Percentiles rank a stretch among this genome's conserved stretches.
Evolutionary conservation across 2,888 invertebrate species (phyloP).

Genomic region (Pycnomerus fuliginosus): DNA sequence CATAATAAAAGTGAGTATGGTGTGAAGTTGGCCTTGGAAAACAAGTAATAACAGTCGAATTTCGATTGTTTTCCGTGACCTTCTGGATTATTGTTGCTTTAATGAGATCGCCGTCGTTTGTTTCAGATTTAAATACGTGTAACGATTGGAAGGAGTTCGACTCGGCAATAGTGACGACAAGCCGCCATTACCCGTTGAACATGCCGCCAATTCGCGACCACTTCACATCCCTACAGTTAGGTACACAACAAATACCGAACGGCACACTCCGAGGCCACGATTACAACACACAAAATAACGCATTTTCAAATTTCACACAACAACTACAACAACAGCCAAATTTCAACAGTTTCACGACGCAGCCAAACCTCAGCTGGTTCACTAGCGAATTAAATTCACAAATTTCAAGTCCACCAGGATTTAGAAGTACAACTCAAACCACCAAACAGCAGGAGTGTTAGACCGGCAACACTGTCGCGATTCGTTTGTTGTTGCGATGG

Average conservation of each 20-base stretch:
- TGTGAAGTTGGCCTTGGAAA: too few relatives aligned
- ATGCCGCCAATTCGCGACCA: conserved; percentile 49
- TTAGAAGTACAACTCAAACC: conserved; percentile 47
- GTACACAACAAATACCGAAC: conserved; percentile 43
- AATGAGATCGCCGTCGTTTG: conserved; percentile 9
- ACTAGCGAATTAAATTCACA: conserved; percentile 48
- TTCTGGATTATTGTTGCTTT: conserved; percentile 3
- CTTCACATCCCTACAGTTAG: conserved; percentile 35
- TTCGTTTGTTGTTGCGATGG: conserved; percentile 5
- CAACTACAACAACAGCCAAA: conserved; percentile 41
- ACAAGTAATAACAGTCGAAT: too few relatives aligned
- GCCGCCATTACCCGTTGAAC: conserved; percentile 57
- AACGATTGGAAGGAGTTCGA: conserved; percentile 90
- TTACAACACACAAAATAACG: conserved; percentile 40
- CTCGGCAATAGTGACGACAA: conserved; percentile 85
- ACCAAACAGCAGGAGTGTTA: conserved; percentile 52
- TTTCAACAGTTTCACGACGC: conserved; percentile 26
- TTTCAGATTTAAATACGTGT: conserved; percentile 58
- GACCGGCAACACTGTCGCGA: conserved; percentile 10
- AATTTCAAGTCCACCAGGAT: conserved; percentile 52
- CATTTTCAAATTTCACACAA: conserved; percentile 43
- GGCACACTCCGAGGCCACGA: conserved; percentile 37
- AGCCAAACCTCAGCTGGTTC: conserved; percentile 39
- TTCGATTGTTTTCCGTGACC: neutral
- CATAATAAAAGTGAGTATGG: conserved; percentile 49